phyloP scores from a whole-genome alignment of 1,140 invertebrate species.

The roundworm (Caenorhabditis elegans) region DNA sequence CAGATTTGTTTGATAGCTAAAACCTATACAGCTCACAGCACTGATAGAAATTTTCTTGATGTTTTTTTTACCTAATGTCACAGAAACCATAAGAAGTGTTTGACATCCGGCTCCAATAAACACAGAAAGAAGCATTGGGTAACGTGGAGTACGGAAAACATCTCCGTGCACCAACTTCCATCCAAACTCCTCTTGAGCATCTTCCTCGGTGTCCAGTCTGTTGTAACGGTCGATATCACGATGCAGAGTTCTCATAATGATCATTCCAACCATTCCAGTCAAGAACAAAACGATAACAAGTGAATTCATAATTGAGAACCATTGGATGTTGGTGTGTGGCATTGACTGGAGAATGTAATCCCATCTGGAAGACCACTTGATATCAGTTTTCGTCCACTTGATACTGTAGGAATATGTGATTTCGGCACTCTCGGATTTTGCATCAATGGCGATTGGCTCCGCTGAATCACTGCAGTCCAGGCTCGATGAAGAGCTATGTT shows the following conservation, averaged over 20 bases:
- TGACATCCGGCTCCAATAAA: slow-evolving; percentile 91
- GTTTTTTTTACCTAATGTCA: slow-evolving; percentile 72
- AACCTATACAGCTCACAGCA: no score
- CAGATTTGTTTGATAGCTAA: no score
- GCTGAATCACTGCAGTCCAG: slow-evolving; percentile 69
- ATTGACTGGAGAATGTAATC: slow-evolving; percentile 98
- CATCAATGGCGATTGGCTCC: slow-evolving; percentile 74
- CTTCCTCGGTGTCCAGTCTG: slow-evolving; percentile 80
- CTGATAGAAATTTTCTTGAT: no score
- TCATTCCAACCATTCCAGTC: slow-evolving; percentile 98
- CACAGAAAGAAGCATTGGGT: slow-evolving; percentile 92
- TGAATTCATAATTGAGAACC: slow-evolving; percentile 70
- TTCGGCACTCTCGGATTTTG: slow-evolving; percentile 71
- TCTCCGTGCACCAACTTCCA: slow-evolving; percentile 97
- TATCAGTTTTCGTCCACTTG: slow-evolving; percentile 79
- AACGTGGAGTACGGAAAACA: slow-evolving; percentile 89
- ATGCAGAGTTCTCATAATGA: slow-evolving; percentile 90
- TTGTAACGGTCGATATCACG: slow-evolving; percentile 98
- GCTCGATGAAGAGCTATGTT: slow-evolving; percentile 56
- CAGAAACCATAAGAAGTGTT: slow-evolving; percentile 75
- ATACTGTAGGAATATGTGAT: slow-evolving; percentile 87
- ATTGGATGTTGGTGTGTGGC: slow-evolving; percentile 91
- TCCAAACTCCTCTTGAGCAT: slow-evolving; percentile 97
- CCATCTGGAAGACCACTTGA: slow-evolving; percentile 98
- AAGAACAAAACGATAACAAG: slow-evolving; percentile 73